Evolutionary conservation across 2,888 invertebrate genomes (phyloP).

Genomic region (Congeria kusceri): DNA sequence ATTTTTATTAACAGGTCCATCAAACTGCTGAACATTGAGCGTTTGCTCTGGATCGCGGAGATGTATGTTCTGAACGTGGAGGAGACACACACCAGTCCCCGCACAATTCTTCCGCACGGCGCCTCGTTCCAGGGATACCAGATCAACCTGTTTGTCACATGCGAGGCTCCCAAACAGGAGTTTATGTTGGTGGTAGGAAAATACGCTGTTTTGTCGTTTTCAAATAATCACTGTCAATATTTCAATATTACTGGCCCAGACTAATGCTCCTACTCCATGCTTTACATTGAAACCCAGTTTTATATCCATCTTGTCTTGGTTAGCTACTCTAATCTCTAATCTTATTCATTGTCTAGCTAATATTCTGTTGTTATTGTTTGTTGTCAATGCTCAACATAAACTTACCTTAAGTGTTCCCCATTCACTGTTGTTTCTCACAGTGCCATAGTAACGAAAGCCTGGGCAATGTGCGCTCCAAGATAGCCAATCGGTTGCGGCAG

Average conservation of each 20-base stretch:
- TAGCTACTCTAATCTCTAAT: no score
- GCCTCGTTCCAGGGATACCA: constrained; percentile 86
- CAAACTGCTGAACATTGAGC: constrained; percentile 85
- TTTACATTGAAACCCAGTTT: no score
- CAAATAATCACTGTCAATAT: no score
- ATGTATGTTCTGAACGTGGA: constrained; percentile 86
- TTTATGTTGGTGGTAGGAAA: constrained; percentile 83
- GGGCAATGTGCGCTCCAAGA: constrained; percentile 83
- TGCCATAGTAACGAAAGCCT: constrained; percentile 86
- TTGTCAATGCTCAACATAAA: no score
- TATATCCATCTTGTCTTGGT: no score
- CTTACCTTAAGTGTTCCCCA: no score
- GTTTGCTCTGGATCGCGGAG: constrained; percentile 86
- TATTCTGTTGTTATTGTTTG: no score
- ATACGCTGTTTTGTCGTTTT: neutral
- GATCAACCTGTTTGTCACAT: constrained; percentile 83
- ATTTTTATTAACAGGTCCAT: constrained; percentile 78
- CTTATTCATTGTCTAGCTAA: no score
- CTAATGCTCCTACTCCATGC: no score
- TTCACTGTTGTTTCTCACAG: constrained; percentile 57
- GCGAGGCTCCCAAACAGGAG: constrained; percentile 85
- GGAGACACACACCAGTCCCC: constrained; percentile 84
- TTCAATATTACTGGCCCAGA: no score
- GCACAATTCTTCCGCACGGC: constrained; percentile 86
- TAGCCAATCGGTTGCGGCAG: constrained; percentile 82